These are phyloP conservation scores for Lithophane socia DNA, from an alignment of 2,888 invertebrate genomes.

Conservation along the genomic window DNA sequence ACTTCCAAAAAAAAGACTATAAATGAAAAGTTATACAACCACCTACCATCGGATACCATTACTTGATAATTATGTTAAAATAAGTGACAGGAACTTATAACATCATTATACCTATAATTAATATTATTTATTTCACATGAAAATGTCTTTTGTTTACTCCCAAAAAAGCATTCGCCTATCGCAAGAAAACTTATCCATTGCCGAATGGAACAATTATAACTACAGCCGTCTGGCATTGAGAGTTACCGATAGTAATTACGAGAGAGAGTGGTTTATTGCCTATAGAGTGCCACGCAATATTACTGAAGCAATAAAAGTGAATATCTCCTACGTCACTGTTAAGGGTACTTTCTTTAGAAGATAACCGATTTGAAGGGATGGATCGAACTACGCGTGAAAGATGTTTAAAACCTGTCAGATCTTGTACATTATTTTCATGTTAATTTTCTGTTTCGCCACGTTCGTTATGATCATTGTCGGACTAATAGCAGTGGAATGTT, in stretches of 20 bases:
- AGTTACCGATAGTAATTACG: constrained; percentile 14
- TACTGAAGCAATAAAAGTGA: constrained; percentile 29
- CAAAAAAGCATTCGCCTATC: background rate
- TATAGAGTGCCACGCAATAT: constrained; percentile 30
- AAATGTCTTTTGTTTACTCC: background rate
- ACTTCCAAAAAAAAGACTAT: no score
- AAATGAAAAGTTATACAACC: no score
- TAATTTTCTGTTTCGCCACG: background rate
- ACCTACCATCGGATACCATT: no score
- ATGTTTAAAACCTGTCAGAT: background rate
- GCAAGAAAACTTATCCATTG: background rate
- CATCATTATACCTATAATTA: no score
- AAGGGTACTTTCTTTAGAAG: no score
- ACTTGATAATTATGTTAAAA: no score
- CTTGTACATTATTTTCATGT: background rate
- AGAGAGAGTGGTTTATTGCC: constrained; percentile 14
- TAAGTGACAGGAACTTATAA: no score
- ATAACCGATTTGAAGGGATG: background rate
- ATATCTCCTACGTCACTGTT: constrained; percentile 6
- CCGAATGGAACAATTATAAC: background rate
- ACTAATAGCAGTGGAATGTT: background rate
- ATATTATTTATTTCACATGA: no score
- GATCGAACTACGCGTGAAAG: background rate
- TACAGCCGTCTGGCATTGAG: constrained; percentile 9
- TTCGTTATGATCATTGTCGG: background rate